phyloP scores from a whole-genome alignment of 2,888 invertebrate genomes.

The Tiliacea aurago region DNA sequence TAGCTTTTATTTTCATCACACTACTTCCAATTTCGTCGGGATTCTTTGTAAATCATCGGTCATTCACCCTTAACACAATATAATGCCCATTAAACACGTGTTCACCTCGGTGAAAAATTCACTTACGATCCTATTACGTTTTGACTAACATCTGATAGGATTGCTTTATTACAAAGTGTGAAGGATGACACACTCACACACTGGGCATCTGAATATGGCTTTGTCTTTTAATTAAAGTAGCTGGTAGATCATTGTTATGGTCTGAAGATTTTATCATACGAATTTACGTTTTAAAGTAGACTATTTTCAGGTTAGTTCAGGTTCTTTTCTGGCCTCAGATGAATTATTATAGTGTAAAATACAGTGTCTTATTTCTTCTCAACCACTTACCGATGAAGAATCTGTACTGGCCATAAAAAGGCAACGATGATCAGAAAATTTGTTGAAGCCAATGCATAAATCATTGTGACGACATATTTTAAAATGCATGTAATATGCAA shows the following conservation, averaged over 20 bases:
- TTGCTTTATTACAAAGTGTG: background rate
- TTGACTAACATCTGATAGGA: background rate
- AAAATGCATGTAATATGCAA: conserved; percentile 8
- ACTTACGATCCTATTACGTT: conserved; percentile 70
- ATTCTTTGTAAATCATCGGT: conserved; percentile 8
- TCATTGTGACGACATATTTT: conserved; percentile 11
- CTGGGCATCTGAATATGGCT: background rate
- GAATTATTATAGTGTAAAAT: background rate
- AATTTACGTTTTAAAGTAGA: background rate
- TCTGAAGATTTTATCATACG: background rate
- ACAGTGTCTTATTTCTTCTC: background rate
- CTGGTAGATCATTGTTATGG: background rate
- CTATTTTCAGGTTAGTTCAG: background rate
- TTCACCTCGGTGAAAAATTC: conserved; percentile 70
- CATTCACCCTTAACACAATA: conserved; percentile 27
- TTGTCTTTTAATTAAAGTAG: background rate
- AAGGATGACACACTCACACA: background rate
- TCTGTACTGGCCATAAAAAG: background rate
- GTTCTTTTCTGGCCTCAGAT: background rate
- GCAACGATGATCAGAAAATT: background rate
- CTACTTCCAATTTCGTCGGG: background rate
- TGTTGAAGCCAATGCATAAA: background rate
- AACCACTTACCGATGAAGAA: background rate
- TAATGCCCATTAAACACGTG: conserved; percentile 68
- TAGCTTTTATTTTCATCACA: background rate